Conservation (phyloP, 2,113 vertebrate species). For the Cyrtonyx montezumae region DNA sequence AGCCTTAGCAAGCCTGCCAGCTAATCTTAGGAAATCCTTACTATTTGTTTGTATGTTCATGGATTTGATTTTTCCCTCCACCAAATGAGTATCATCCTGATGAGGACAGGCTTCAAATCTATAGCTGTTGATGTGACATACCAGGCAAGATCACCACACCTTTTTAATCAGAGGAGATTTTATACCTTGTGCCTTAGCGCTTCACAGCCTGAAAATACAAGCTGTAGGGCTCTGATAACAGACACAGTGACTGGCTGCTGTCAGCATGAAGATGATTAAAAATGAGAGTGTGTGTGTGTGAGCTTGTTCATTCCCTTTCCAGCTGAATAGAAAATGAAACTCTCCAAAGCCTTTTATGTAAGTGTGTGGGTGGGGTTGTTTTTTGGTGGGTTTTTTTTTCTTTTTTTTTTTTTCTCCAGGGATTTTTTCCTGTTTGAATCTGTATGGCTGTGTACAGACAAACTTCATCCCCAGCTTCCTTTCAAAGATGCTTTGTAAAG, state of each 20-base stretch:
- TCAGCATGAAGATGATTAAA: slow-evolving; percentile 38
- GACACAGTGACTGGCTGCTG: slow-evolving; percentile 7
- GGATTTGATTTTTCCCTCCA: background rate
- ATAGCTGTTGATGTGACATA: background rate
- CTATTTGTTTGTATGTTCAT: background rate
- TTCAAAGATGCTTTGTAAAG: background rate
- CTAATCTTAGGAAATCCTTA: slow-evolving; percentile 20
- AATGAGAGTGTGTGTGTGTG: background rate
- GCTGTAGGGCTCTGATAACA: slow-evolving; percentile 39
- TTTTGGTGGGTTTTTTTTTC: background rate
- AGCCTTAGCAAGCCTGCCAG: background rate
- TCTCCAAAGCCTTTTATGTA: slow-evolving; percentile 43
- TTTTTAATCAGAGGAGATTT: slow-evolving; percentile 27
- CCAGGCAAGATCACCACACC: background rate
- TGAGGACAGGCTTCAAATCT: background rate
- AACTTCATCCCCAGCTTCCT: background rate
- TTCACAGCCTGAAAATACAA: background rate
- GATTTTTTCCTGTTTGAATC: background rate
- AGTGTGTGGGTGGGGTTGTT: background rate
- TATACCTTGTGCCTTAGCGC: background rate
- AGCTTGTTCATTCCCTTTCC: background rate
- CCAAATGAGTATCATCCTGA: background rate
- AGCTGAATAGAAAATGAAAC: slow-evolving; percentile 43
- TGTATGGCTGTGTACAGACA: background rate
- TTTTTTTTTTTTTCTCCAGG: background rate